Evolutionary conservation across 2,888 invertebrate genomes (phyloP).

Genomic region (Drosophila silvestris): DNA sequence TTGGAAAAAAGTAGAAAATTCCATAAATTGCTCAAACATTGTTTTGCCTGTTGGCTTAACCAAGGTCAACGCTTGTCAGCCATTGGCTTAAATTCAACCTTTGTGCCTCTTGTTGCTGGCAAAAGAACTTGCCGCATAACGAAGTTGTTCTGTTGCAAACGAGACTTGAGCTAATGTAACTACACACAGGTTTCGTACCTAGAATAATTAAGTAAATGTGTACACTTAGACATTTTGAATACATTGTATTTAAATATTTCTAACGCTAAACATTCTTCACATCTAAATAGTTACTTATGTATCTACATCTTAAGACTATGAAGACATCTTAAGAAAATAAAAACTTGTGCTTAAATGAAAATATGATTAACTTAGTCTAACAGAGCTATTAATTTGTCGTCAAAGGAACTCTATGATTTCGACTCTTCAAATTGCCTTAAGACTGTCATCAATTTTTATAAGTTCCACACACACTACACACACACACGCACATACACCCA

Average conservation of each 20-base stretch:
- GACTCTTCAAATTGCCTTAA: slow-evolving; percentile 15
- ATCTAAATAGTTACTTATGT: slow-evolving; percentile 13
- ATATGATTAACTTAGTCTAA: slow-evolving; percentile 35
- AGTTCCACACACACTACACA: slow-evolving; percentile 1
- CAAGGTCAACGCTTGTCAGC: slow-evolving; percentile 32
- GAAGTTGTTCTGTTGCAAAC: slow-evolving; percentile 14
- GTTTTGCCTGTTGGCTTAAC: slow-evolving; percentile 8
- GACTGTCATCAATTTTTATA: slow-evolving; percentile 20
- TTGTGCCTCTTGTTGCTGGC: slow-evolving; percentile 11
- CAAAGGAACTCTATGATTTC: slow-evolving; percentile 54
- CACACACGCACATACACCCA: background rate
- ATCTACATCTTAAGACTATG: slow-evolving; percentile 26
- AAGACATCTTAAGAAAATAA: slow-evolving; percentile 30
- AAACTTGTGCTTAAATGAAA: slow-evolving; percentile 11
- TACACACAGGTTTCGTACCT: slow-evolving; percentile 26
- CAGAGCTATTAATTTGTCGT: slow-evolving; percentile 39
- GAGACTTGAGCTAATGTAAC: slow-evolving; percentile 10
- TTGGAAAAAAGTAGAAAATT: slow-evolving; percentile 12
- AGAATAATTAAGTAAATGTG: slow-evolving; percentile 17
- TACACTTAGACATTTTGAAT: slow-evolving; percentile 49
- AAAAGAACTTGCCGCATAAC: slow-evolving; percentile 28
- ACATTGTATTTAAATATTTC: slow-evolving; percentile 55
- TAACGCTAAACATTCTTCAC: slow-evolving; percentile 31
- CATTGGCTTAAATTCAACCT: slow-evolving; percentile 10
- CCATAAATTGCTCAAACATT: slow-evolving; percentile 41